These are phyloP conservation scores for Calvadosia cruxmelitensis DNA, from an alignment of 30 jellyfish, hydroid and myxozoan genomes.

Conservation along the genomic window DNA sequence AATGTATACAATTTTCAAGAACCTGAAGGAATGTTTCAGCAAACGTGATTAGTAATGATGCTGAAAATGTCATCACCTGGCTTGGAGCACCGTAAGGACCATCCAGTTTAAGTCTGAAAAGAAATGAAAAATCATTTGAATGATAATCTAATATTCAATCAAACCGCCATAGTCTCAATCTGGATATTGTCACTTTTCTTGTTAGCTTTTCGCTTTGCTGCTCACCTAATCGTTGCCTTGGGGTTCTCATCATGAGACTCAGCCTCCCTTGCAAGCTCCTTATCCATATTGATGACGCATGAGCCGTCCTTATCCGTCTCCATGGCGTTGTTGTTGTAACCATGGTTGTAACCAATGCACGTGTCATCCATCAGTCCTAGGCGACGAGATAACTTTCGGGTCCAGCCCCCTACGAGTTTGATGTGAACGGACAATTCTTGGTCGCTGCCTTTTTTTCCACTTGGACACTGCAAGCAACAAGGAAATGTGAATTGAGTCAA, in stretches of 20 bases:
- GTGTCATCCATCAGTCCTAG: neutral
- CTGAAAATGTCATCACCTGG: slow-evolving; percentile 50
- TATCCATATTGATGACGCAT: neutral
- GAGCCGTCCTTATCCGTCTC: neutral
- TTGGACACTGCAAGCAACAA: slow-evolving; percentile 40
- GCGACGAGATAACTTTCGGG: slow-evolving; percentile 22
- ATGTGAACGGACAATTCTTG: slow-evolving; percentile 53
- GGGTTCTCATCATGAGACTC: neutral
- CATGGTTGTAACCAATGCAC: neutral
- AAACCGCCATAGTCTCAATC: too few relatives aligned
- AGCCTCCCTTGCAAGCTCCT: neutral
- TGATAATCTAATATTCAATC: too few relatives aligned
- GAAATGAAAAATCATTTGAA: too few relatives aligned
- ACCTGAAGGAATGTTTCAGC: too few relatives aligned
- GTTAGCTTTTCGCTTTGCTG: neutral
- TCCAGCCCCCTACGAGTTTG: slow-evolving; percentile 84
- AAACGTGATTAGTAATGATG: too few relatives aligned
- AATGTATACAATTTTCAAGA: too few relatives aligned
- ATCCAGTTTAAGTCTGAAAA: slow-evolving; percentile 36
- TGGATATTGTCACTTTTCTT: neutral
- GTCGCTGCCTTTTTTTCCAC: slow-evolving; percentile 21
- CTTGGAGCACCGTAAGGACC: slow-evolving; percentile 87
- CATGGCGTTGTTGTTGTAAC: too few relatives aligned
- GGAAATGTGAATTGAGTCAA: neutral
- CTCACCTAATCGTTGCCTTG: neutral